Conservation (phyloP, 2,113 vertebrate genomes). For the Prunella himalayana region DNA sequence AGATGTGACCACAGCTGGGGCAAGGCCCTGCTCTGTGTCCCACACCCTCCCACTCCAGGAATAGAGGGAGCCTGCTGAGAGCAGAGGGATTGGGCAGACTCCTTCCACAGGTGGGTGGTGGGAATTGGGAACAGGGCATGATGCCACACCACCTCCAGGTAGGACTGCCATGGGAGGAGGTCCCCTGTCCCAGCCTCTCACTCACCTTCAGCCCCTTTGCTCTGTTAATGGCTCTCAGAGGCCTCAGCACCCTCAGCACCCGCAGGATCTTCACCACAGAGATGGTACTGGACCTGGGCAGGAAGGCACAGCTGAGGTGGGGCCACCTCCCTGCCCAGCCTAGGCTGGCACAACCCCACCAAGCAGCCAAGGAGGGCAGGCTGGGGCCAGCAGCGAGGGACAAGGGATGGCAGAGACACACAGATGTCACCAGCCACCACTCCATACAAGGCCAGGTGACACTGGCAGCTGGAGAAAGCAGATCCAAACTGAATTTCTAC, state of each 20-base stretch:
- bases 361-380: background rate
- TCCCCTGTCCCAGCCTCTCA: fast-evolving
- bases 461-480: background rate
- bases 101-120: background rate
- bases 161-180: background rate
- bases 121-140: background rate
- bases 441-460: background rate
- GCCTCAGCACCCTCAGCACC: slow-evolving; percentile 92
- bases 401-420: background rate
- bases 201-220: slow-evolving; percentile 96
- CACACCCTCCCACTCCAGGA: background rate
- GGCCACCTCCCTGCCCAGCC: background rate
- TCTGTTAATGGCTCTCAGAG: slow-evolving; percentile 94
- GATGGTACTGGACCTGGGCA: slow-evolving; percentile 89
- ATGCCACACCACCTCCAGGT: background rate
- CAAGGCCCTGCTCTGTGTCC: background rate
- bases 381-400: background rate
- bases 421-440: background rate
- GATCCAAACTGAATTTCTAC: background rate
- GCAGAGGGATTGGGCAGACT: background rate
- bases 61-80: background rate
- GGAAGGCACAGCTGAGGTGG: background rate
- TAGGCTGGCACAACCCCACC: background rate
- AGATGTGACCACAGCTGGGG: background rate
- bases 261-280: slow-evolving; percentile 98